Evolutionary conservation across 2,113 vertebrate genomes (phyloP), one percentile per base, ranked within the genome.

Genomic region (Copsychus sechellarum): DNA sequence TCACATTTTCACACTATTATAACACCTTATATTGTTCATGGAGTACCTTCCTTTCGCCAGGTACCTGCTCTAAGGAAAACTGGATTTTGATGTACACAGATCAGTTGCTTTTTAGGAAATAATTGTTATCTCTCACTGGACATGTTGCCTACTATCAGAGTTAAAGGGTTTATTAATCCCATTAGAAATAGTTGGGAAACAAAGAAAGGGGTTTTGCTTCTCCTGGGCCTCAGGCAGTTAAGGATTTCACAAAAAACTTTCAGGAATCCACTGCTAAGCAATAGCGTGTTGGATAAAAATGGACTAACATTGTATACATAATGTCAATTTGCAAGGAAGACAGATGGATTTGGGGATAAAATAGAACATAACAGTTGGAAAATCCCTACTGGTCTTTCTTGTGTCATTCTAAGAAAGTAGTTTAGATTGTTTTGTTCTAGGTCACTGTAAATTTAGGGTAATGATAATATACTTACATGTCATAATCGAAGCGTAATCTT

Each of bases 251-350:
- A 80, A 77, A 54, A 91, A 80, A 65, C n/a, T 19, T 92, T 84
- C 47, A 87, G 70, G 54, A 82, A 80, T 88, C 54, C 62, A 43
- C 54, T 90, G 62, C 66, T 67, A 94, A 79, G 50, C 61, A 86
- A 26, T 64, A 83, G 69, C 1, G 8, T 85, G 53, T 45, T 76
- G 38, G n/a, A 65, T 82, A 85, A 62, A 91, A 96, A 81, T 69
- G 70, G 38, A n/a, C 71, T 76, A 67, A 82, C 38, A n/a, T n/a
- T 76, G 58, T 89, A 87, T 56, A 73, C 1, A 4, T 54, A 80
- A 80, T 60, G 74, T 77, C 92, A 80, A 51, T 95, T 91, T 91
- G 28, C 24, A 43, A 93, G 88, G 69, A n/a, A 83, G 69, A 67
- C 84, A 60, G 72, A 81, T 62, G 43, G 19, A 56, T 83, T 71